Conservation (phyloP, 37 sponge, comb jelly and placozoan genomes). For the Aphrocallistes beatrix region DNA sequence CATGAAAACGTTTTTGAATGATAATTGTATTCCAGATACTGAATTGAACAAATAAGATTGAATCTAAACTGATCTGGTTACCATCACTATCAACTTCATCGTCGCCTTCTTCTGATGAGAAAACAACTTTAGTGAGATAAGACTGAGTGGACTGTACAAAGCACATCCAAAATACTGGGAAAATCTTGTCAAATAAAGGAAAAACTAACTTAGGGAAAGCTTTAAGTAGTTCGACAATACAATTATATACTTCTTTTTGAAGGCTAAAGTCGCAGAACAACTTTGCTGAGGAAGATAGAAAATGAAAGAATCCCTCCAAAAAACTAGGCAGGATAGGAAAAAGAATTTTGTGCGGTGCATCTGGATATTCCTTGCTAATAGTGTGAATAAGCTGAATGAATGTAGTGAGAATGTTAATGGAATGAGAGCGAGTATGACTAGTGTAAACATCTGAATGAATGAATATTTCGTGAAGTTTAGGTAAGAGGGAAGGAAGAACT, state of each 20-base stretch:
- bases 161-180: not conserved
- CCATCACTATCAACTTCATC: slow-evolving; percentile 49
- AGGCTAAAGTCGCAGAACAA: slow-evolving; percentile 32
- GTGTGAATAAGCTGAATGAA: slow-evolving; percentile 27
- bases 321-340: slow-evolving; percentile 26
- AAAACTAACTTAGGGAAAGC: slow-evolving; percentile 33
- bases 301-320: slow-evolving; percentile 26
- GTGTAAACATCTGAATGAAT: slow-evolving; percentile 28
- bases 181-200: slow-evolving; percentile 19
- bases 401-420: slow-evolving; percentile 41
- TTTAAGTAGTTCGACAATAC: slow-evolving; percentile 29
- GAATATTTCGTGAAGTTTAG: not conserved
- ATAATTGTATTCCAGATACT: slow-evolving; percentile 41
- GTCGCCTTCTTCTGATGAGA: not conserved
- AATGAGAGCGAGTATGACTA: slow-evolving; percentile 32
- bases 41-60: slow-evolving; percentile 42
- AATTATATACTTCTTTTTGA: slow-evolving; percentile 40
- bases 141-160: not conserved
- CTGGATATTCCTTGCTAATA: slow-evolving; percentile 25
- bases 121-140: slow-evolving; percentile 25
- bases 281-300: slow-evolving; percentile 18
- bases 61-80: slow-evolving; percentile 32
- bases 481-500: not conserved
- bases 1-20: slow-evolving; percentile 19
- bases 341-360: slow-evolving; percentile 18